These are phyloP conservation scores for Porites rus DNA, from an alignment of 92 coral and sea anemone species.

Conservation along the genomic window DNA sequence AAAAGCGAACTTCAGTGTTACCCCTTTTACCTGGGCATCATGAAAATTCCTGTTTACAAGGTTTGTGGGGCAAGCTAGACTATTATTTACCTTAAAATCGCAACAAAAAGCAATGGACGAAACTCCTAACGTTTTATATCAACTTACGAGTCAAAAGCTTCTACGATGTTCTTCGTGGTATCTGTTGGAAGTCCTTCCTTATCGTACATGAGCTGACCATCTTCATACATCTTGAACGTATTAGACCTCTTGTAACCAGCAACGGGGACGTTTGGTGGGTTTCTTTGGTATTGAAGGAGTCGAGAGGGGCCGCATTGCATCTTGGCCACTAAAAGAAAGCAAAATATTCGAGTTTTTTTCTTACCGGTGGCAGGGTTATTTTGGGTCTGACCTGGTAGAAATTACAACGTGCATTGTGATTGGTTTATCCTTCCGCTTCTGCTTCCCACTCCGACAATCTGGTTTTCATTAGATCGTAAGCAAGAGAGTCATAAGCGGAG, in stretches of 20 bases:
- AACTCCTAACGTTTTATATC: neutral
- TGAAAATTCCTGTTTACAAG: no score
- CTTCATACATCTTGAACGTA: slow-evolving; percentile 60
- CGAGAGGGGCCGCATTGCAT: slow-evolving; percentile 68
- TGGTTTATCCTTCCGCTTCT: no score
- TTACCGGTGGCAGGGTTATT: no score
- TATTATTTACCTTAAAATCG: no score
- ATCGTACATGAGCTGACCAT: slow-evolving; percentile 72
- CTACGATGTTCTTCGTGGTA: slow-evolving; percentile 76
- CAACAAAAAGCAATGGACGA: neutral
- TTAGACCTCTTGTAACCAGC: neutral
- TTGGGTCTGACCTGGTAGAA: no score
- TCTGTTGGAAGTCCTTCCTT: slow-evolving; percentile 84
- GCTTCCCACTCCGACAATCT: no score
- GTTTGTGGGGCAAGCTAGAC: no score
- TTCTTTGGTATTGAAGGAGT: slow-evolving; percentile 38
- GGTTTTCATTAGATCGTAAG: no score
- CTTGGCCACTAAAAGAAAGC: slow-evolving; percentile 41
- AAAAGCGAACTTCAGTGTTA: no score
- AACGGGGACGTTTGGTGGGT: slow-evolving; percentile 9
- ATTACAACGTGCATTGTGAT: no score
- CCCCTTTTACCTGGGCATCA: no score
- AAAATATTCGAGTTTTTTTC: neutral
- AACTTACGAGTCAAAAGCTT: slow-evolving; percentile 85
- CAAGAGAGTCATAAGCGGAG: no score